A percentile compares a stretch with the other conserved stretches of the same genome.
These are phyloP conservation scores for Rhaphigaster nebulosa DNA, from an alignment of 2,888 invertebrate genomes.

Conservation along the genomic window DNA sequence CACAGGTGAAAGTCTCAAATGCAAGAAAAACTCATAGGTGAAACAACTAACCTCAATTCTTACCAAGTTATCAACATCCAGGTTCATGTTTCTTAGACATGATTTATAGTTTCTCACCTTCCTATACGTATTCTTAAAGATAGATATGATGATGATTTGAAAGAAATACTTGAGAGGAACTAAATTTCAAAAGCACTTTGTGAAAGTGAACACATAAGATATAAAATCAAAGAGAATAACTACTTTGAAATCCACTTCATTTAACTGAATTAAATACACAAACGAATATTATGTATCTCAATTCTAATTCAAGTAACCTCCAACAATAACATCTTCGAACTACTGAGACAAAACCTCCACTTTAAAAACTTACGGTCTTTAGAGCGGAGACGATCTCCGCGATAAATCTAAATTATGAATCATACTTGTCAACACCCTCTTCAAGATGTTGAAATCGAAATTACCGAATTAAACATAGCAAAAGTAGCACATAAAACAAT, in stretches of 20 bases:
- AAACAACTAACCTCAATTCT: conserved; percentile 59
- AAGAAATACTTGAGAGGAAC: conserved; percentile 51
- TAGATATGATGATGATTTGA: conserved; percentile 53
- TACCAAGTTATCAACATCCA: conserved; percentile 66
- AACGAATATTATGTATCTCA: not conserved
- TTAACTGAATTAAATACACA: not conserved
- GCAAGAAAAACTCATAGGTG: conserved; percentile 35
- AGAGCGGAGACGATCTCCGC: conserved; percentile 28
- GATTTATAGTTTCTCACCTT: conserved; percentile 62
- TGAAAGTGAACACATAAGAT: conserved; percentile 37
- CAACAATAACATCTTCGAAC: conserved; percentile 61
- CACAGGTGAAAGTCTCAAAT: conserved; percentile 53
- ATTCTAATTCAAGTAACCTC: conserved; percentile 62
- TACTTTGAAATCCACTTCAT: not conserved
- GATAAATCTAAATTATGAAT: not conserved
- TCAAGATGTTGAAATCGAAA: not conserved
- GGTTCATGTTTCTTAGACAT: conserved; percentile 66
- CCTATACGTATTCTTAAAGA: conserved; percentile 57
- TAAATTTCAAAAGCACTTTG: conserved; percentile 40
- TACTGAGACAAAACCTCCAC: conserved; percentile 54
- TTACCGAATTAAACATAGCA: not conserved
- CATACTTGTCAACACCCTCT: conserved; percentile 41
- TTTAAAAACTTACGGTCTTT: not conserved
- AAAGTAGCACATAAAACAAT: conserved; percentile 52
- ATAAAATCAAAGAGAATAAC: not conserved